Evolutionary conservation across 2,888 invertebrate genomes (phyloP), one percentile per base, ranked within the genome.

Genomic region (Philereme vetulata): DNA sequence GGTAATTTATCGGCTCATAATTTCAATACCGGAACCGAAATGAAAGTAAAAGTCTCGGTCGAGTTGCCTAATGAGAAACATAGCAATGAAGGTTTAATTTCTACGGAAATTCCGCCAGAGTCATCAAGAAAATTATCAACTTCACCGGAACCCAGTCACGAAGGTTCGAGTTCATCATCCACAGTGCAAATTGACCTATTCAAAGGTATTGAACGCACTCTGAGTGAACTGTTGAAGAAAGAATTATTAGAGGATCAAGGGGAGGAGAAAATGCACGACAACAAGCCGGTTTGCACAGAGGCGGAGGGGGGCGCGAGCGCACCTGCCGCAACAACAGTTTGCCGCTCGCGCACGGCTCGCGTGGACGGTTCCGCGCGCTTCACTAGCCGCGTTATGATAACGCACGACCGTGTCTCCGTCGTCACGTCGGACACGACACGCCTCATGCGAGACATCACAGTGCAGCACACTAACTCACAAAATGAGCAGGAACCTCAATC

Each of bases 301-400:
- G 77, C 79, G 83, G 90, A 84, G 89, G 82, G 90, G 88, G 84
- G 87, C 88, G 90, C 88, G 78, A 80, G 86, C 84, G 88, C 92
- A 86, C 89, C 88, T 86, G 90, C 85, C 84, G 84, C 81, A 72
- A 79, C 86, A 79, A 80, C 91, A 92, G 90, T 91, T 85, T 85
- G 89, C 89, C 86, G 91, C 85, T 86, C 91, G 92, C 90, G 91
- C 85, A 84, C 91, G 90, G 88, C 88, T 79, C 86, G 90, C 78
- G 88, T 88, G 87, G 92, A 92, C 88, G 93, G 93, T 69, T 86
- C 93, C 81, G 94, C 95, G 88, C 95, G 96, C 84, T 97, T 96
- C 86, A 96, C 96, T 80, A 97, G 97, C 93, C 95, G 97, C 93
- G 96, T 97, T 88, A 96, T 97, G 96, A 97, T 97, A 92, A 97